phyloP scores from a whole-genome alignment of 2,797 vertebrate genomes.

The Dallia pectoralis region DNA sequence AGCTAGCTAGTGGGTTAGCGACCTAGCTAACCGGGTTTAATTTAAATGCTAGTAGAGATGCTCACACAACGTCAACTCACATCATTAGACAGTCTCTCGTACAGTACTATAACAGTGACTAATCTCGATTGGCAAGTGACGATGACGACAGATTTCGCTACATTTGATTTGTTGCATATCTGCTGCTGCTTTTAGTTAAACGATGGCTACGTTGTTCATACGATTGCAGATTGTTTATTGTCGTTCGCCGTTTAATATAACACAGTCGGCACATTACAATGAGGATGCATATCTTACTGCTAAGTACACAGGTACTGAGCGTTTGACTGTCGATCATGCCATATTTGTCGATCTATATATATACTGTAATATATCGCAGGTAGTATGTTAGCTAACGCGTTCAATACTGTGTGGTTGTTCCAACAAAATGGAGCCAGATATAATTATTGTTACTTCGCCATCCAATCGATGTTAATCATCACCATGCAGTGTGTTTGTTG shows the following conservation, averaged over 20 bases:
- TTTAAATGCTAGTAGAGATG: too few relatives aligned
- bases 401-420: not conserved
- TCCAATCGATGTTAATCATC: not conserved
- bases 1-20: not conserved
- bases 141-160: too few relatives aligned
- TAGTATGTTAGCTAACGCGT: not conserved
- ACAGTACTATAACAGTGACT: not conserved
- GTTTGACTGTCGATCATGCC: not conserved
- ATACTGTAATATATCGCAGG: not conserved
- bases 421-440: not conserved
- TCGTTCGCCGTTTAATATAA: not conserved
- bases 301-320: not conserved
- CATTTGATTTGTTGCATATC: not conserved
- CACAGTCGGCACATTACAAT: not conserved
- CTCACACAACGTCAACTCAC: too few relatives aligned
- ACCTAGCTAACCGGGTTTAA: too few relatives aligned
- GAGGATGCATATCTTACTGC: not conserved
- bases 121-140: not conserved
- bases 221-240: not conserved
- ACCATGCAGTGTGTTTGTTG: not conserved
- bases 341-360: not conserved
- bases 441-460: not conserved
- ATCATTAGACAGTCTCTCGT: too few relatives aligned
- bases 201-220: not conserved
- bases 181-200: not conserved